Conservation (phyloP, 2,797 vertebrate genomes). For the Typhlichthys subterraneus region DNA sequence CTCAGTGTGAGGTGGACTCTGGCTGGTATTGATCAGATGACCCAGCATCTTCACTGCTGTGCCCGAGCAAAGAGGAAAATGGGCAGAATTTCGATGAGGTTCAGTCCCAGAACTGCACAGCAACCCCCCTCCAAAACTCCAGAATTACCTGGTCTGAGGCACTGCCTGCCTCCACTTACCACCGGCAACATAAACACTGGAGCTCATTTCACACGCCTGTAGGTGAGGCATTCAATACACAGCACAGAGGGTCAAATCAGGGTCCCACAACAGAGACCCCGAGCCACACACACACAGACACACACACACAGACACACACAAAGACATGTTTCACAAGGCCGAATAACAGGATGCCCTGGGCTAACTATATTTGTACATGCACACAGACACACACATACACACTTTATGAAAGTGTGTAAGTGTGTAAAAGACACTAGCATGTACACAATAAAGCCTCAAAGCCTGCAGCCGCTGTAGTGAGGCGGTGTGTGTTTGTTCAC, state of each 20-base stretch:
- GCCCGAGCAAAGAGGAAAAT: slow-evolving; percentile 40
- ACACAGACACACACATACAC: slow-evolving; percentile 5
- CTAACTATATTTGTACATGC: background rate
- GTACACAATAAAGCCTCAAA: background rate
- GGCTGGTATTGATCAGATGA: slow-evolving; percentile 61
- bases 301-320: slow-evolving; percentile 28
- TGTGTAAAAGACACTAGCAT: no score
- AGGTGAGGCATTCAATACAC: slow-evolving; percentile 30
- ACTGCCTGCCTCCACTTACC: slow-evolving; percentile 26
- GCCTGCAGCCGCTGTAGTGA: slow-evolving; percentile 23
- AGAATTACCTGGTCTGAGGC: slow-evolving; percentile 13
- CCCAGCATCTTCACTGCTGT: slow-evolving; percentile 41
- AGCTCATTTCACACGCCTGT: slow-evolving; percentile 36
- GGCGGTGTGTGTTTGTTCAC: background rate
- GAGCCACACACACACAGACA: slow-evolving; percentile 7
- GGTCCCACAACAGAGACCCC: background rate
- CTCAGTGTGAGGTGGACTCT: slow-evolving; percentile 26
- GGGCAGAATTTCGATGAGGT: slow-evolving; percentile 63
- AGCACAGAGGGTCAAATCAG: background rate
- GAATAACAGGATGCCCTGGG: background rate
- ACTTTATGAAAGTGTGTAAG: background rate
- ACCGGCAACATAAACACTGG: slow-evolving; percentile 31
- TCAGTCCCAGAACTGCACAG: background rate
- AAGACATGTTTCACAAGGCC: slow-evolving; percentile 1
- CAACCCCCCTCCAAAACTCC: background rate